Conservation (phyloP, 2,797 vertebrate species). For the Semotilus atromaculatus region DNA sequence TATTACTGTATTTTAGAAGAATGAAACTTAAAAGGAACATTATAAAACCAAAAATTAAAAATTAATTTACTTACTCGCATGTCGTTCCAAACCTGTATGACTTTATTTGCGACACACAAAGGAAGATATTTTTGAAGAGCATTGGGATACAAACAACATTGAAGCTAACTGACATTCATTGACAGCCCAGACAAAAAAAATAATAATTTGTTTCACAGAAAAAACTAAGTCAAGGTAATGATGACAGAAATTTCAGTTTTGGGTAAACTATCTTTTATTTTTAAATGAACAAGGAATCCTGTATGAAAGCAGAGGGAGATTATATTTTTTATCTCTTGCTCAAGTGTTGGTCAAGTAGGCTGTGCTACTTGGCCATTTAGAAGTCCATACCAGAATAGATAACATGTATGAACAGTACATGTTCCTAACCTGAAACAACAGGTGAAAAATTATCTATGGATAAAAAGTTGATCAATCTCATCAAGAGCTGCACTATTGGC, state of each 20-base stretch:
- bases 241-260: no score
- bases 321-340: not conserved
- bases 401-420: not conserved
- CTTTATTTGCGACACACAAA: not conserved
- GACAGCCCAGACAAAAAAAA: not conserved
- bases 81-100: not conserved
- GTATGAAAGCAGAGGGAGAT: no score
- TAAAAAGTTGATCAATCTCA: not conserved
- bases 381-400: constrained; percentile 7
- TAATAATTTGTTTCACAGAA: not conserved
- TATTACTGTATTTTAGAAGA: constrained; percentile 26
- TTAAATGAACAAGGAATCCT: not conserved
- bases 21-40: not conserved
- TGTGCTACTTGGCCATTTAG: not conserved
- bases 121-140: not conserved
- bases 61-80: not conserved
- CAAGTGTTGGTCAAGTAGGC: not conserved
- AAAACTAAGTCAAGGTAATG: not conserved
- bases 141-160: not conserved
- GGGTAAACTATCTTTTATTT: not conserved
- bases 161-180: not conserved
- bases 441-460: not conserved
- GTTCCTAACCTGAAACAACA: not conserved
- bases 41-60: not conserved
- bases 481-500: not conserved